Conservation (phyloP, 2,888 invertebrate genomes). For the Eledona agricola region DNA sequence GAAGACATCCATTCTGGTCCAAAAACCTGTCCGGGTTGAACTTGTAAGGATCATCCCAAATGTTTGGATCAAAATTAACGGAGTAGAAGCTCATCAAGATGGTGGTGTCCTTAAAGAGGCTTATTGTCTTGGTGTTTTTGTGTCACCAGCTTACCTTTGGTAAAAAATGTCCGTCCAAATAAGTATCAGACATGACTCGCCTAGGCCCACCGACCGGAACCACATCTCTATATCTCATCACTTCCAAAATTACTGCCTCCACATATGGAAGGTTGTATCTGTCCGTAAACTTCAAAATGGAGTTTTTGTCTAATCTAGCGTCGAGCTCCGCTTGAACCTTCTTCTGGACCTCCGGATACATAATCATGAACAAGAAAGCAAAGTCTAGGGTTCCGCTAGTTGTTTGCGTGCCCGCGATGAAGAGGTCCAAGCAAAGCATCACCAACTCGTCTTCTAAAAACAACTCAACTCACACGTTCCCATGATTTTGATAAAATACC, state of each 20-base stretch:
- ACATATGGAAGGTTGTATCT: constrained; percentile 61
- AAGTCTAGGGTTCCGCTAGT: constrained; percentile 72
- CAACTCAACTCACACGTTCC: not conserved
- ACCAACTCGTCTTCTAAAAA: constrained; percentile 70
- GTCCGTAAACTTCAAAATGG: constrained; percentile 62
- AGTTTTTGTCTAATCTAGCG: constrained; percentile 55
- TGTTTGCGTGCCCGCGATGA: constrained; percentile 77
- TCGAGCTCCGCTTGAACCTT: constrained; percentile 68
- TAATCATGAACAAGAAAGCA: constrained; percentile 68
- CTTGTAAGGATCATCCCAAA: constrained; percentile 69
- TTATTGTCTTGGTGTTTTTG: constrained; percentile 18
- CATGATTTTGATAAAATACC: constrained; percentile 3
- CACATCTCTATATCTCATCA: constrained; percentile 62
- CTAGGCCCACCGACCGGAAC: constrained; percentile 64
- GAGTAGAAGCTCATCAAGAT: constrained; percentile 70
- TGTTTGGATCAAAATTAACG: constrained; percentile 67
- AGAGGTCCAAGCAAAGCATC: constrained; percentile 72
- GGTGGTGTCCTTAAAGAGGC: constrained; percentile 59
- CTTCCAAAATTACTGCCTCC: constrained; percentile 66
- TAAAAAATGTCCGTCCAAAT: constrained; percentile 65
- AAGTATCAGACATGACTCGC: constrained; percentile 65
- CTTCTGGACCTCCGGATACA: constrained; percentile 67
- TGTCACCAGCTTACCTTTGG: constrained; percentile 53
- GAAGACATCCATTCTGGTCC: constrained; percentile 55
- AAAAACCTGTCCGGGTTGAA: constrained; percentile 75